Evolutionary conservation across 37 sponge, comb jelly and placozoan genomes (phyloP), one percentile per base, ranked within the genome.

Genomic region (Crambe crambe): DNA sequence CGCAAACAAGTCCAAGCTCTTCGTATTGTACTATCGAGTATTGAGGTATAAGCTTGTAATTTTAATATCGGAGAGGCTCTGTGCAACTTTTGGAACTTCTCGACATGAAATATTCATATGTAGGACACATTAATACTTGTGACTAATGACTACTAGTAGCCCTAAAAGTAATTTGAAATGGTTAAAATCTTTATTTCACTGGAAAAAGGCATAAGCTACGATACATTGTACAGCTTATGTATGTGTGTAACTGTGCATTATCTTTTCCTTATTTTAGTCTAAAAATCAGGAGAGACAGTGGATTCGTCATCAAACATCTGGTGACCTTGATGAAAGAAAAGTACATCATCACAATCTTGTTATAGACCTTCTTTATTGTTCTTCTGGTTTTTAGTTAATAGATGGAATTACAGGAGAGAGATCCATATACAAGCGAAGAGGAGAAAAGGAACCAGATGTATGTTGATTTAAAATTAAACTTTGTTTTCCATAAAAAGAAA

Each of bases 301-400:
- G 97, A 34, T 90, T 6, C 80, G 80, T 44, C 89, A 96, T 70
- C 97, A 96, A 60, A 92, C 94, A 61, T 71, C 91, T 42, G 97
- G 97, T 30, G 97, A 96, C 36, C 78, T 96, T 42, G 97, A 96
- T 57, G 97, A 96, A 34, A 74, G 86, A 72, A 96, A 93, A 80
- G 92, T 94, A n/a, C n/a, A n/a, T n/a, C n/a, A n/a, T n/a, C n/a
- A n/a, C n/a, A n/a, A n/a, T n/a, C n/a, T 65, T 20, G 35, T 17
- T 65, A 8, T 2, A 65, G 17, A 6, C 30, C 2, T 65, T 20
- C 20, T 51, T 30, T 29, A 12, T 72, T 9, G 17, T 47, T 22
- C 42, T 70, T 2, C 23, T 40, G 21, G 23, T 70, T 40, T 40
- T 15, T 35, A 91, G 92, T 76, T 93, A 30, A 83, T 93, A 60